These are phyloP conservation scores for Eulithis testata DNA, from an alignment of 2,888 invertebrate species.

Conservation along the genomic window DNA sequence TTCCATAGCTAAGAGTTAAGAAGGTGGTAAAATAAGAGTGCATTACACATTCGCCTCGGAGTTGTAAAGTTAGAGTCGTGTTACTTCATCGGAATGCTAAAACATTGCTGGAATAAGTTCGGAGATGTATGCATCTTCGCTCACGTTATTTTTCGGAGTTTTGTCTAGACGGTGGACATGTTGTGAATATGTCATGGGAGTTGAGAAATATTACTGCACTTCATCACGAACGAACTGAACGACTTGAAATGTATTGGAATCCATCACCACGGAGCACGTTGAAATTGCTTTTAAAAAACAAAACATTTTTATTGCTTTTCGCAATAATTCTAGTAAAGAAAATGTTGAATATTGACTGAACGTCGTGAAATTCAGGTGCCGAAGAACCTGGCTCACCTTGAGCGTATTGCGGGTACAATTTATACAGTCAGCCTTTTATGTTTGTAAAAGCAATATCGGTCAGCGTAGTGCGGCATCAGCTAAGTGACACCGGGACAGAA, in stretches of 20 bases:
- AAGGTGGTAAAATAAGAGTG: slow-evolving; percentile 50
- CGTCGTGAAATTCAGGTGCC: not conserved
- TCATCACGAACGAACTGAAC: not conserved
- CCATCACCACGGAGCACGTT: not conserved
- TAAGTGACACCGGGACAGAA: slow-evolving; percentile 24
- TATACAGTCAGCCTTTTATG: slow-evolving; percentile 13
- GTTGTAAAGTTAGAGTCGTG: slow-evolving; percentile 58
- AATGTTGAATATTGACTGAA: not conserved
- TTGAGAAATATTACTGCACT: slow-evolving; percentile 1
- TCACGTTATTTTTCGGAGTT: slow-evolving; percentile 15
- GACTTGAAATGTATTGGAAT: not conserved
- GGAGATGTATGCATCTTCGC: slow-evolving; percentile 21
- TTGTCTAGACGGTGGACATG: slow-evolving; percentile 16
- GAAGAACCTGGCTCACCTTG: not conserved
- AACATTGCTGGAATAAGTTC: slow-evolving; percentile 38
- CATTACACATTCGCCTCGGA: slow-evolving; percentile 59
- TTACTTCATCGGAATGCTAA: slow-evolving; percentile 56
- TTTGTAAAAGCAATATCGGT: slow-evolving; percentile 26
- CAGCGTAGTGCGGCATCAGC: slow-evolving; percentile 27
- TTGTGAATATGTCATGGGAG: slow-evolving; percentile 9
- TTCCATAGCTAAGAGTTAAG: slow-evolving; percentile 15
- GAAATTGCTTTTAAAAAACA: slow-evolving; percentile 2
- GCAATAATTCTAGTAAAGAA: not conserved
- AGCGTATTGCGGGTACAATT: slow-evolving; percentile 10
- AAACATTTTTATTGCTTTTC: not conserved